Evolutionary conservation across 92 coral and sea anemone species (phyloP).

Genomic region (Pocillopora meandrina): DNA sequence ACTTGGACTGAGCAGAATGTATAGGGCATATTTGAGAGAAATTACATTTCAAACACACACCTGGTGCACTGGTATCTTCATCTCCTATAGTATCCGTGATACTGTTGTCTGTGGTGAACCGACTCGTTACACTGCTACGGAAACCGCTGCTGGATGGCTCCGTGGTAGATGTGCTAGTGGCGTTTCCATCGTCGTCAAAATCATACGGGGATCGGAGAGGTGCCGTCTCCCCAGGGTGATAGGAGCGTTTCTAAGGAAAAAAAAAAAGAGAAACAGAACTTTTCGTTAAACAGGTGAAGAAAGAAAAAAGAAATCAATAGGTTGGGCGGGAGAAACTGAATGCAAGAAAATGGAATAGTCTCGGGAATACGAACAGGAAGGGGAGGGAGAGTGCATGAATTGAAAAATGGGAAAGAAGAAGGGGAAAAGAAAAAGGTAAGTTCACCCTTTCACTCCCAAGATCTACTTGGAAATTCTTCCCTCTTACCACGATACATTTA

Average conservation of each 20-base stretch:
- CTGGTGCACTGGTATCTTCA: constrained; percentile 69
- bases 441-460: no score
- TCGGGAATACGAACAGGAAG: not conserved
- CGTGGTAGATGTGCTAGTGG: constrained; percentile 85
- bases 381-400: not conserved
- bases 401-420: no score
- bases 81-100: constrained; percentile 56
- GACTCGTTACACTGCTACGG: constrained; percentile 82
- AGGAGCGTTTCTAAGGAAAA: constrained; percentile 82
- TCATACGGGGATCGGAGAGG: constrained; percentile 81
- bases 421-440: no score
- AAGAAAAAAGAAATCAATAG: not conserved
- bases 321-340: not conserved
- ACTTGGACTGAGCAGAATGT: no score
- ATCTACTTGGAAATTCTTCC: no score
- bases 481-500: no score
- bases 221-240: constrained; percentile 88
- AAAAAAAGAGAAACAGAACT: not conserved
- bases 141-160: constrained; percentile 89
- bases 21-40: not conserved
- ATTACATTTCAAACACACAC: constrained; percentile 10
- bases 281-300: not conserved
- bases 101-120: constrained; percentile 52
- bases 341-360: not conserved
- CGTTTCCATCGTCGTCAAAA: constrained; percentile 88